Evolutionary conservation across 1,140 invertebrate genomes (phyloP).

Genomic region (Eupristina koningsbergeri): DNA sequence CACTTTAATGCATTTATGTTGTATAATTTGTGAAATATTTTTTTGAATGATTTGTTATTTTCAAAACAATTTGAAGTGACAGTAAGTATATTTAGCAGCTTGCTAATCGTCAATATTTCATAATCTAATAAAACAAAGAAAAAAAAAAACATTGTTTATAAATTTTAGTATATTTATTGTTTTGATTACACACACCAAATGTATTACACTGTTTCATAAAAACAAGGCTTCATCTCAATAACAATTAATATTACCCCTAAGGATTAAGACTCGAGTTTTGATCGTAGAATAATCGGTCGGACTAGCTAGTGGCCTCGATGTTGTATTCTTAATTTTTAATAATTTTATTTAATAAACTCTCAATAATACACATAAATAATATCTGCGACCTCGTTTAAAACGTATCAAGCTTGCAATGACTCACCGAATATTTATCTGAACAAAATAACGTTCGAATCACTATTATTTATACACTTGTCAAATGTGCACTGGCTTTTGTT

Average conservation of each 20-base stretch:
- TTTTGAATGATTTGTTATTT: no score
- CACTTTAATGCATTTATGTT: no score
- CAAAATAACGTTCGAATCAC: background rate
- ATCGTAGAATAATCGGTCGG: no score
- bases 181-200: background rate
- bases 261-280: no score
- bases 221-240: background rate
- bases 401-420: background rate
- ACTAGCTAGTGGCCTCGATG: background rate
- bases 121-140: background rate
- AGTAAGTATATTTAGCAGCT: background rate
- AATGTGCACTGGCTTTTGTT: background rate
- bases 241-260: background rate
- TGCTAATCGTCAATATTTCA: background rate
- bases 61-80: background rate
- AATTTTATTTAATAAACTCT: background rate
- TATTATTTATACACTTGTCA: background rate
- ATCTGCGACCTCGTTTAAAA: conserved; percentile 13
- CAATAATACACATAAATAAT: background rate
- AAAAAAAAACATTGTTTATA: background rate
- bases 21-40: no score
- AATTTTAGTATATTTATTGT: no score
- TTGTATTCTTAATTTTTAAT: background rate
- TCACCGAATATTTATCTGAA: conserved; percentile 23
- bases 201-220: background rate